Conservation (phyloP, 2,797 vertebrate species). For the Poecilia gillii region DNA sequence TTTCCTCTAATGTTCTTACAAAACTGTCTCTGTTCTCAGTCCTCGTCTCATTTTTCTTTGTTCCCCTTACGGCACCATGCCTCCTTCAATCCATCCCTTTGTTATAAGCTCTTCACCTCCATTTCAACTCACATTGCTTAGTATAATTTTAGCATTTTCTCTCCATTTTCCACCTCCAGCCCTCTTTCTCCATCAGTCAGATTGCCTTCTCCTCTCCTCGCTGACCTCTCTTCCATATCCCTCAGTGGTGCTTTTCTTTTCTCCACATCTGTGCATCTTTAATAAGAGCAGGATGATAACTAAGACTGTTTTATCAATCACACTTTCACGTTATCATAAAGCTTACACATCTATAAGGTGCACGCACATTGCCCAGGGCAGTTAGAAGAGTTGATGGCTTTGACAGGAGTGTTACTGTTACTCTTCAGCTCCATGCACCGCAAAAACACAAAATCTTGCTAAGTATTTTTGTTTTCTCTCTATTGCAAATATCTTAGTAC, state of each 20-base stretch:
- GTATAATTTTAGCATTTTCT: conserved; percentile 20
- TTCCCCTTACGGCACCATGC: neutral
- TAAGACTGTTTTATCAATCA: conserved; percentile 63
- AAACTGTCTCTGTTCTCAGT: conserved; percentile 11
- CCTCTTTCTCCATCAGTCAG: conserved; percentile 32
- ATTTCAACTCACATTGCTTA: conserved; percentile 15
- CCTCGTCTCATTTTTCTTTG: neutral
- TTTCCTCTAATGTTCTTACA: neutral
- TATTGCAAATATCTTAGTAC: too few species aligned
- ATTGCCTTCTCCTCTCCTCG: conserved; percentile 26
- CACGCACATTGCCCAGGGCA: conserved; percentile 50
- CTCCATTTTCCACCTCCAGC: conserved; percentile 23
- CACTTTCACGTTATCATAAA: conserved; percentile 26
- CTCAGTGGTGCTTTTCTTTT: conserved; percentile 40
- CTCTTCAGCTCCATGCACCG: conserved; percentile 48
- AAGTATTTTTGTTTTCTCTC: too few species aligned
- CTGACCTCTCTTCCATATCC: conserved; percentile 45
- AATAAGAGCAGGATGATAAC: conserved; percentile 58
- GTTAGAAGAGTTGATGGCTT: conserved; percentile 74
- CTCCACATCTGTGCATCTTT: conserved; percentile 66
- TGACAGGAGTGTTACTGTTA: conserved; percentile 78
- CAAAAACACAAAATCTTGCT: too few species aligned
- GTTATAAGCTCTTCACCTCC: conserved; percentile 12
- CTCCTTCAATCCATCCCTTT: conserved; percentile 6
- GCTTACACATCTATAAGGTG: conserved; percentile 31